Percentiles rank a stretch among this genome's conserved stretches.
phyloP scores from a whole-genome alignment of 2,888 invertebrate genomes.

The Drosophila nr. perissopoda region DNA sequence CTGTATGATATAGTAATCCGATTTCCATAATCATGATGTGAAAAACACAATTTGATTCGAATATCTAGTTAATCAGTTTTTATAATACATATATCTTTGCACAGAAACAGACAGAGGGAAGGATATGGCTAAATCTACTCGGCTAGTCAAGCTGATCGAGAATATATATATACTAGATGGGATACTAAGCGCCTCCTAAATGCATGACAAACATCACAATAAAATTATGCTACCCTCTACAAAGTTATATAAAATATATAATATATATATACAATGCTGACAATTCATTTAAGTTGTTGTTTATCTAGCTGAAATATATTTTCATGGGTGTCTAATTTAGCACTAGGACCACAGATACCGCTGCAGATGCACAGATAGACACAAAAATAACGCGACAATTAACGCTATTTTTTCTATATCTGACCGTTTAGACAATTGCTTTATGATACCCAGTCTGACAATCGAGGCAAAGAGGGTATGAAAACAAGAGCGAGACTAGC shows the following conservation, averaged over 20 bases:
- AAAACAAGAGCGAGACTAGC: conserved; percentile 56
- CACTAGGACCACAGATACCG: background rate
- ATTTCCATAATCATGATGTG: background rate
- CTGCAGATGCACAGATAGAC: background rate
- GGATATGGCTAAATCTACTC: background rate
- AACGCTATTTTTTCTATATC: background rate
- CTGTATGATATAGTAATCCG: background rate
- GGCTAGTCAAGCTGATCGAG: background rate
- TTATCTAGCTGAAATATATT: background rate
- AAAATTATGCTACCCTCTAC: background rate
- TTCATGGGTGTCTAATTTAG: too few relatives aligned
- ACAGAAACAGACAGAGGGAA: background rate
- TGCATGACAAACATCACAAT: background rate
- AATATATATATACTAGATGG: background rate
- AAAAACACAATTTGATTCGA: background rate
- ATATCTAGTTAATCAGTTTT: background rate
- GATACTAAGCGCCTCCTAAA: background rate
- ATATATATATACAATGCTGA: background rate
- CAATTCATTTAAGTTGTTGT: background rate
- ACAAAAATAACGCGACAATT: background rate
- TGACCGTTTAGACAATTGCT: background rate
- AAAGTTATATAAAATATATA: background rate
- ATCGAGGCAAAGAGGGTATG: conserved; percentile 34
- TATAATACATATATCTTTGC: background rate
- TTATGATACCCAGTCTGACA: background rate